Evolutionary conservation across 2,888 invertebrate species (phyloP), one percentile per base, ranked within the genome.

Genomic region (Patella caerulea): DNA sequence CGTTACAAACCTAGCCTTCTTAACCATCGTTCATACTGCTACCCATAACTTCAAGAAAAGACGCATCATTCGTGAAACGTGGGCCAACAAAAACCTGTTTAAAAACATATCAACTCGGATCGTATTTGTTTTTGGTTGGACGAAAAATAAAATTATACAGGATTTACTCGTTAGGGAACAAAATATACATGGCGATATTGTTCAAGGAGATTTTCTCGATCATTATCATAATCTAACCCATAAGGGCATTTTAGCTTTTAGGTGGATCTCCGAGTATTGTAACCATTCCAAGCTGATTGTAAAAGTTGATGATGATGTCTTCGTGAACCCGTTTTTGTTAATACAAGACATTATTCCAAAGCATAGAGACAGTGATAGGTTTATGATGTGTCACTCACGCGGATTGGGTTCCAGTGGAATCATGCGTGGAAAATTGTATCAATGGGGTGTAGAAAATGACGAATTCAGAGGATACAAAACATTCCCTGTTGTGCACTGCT

Each of bases 401-500:
- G 71, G 75, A 0, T 83, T 83, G 14, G 84, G 85, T 4, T 86
- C 87, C 3, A 87, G 86, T 73, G 79, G 79, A 4, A 87, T 89
- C 45, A 78, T 83, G 19, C 79, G 88, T 12, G 79, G 79, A 0
- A 56, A 78, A 4, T 79, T 77, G 12, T 81, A 85, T 5, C 87
- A 87, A 73, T 89, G 89, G 89, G 78, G 78, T 59, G 85, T 89
- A 1, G 79, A 83, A 19, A 84, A 84, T 0, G 80, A 83, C 71
- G 83, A 87, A 59, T 89, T 89, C 79, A 83, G 80, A 65, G 86
- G 86, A 45, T 83, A 84, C 80, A 85, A 82, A 1, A 74, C 84
- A 71, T 89, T 84, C 76, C 91, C 91, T 0, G 83, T 86, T 14
- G 83, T 87, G 5, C 89, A 91, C 79, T 91, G 91, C 75, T 89